Base-by-base conservation (phyloP, 2,888 invertebrate genomes). In the Rhamphomyia laevipes region DNA sequence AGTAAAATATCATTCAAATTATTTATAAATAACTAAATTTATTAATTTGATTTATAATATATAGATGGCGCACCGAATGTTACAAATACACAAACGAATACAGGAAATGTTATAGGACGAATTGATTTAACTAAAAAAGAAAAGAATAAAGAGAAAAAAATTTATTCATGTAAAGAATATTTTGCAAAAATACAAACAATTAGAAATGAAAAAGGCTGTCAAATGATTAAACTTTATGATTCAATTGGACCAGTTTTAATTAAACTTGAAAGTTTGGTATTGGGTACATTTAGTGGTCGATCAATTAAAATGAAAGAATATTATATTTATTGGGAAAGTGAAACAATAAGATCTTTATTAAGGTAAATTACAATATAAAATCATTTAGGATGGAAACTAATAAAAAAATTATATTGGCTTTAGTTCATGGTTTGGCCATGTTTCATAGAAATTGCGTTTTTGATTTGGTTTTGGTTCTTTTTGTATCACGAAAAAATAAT, bases 191-290 rank as follows among this genome's bases (percentile, higher is more conserved):
- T 93, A 53, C 82, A 84, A 50, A 72, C 74, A 30, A 77, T 80
- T 50, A 77, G 92, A 1, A 77, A 80, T 0, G 78, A 81, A 49
- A 80, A 84, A 45, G 73, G 84, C 7, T 78, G 81, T 2, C 68
- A 74, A 6, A 75, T 93, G 64, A 74, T 80, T 1, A 78, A 81
- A 45, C 77, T 83, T n/a, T 90, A 90, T 63, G 78, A 83, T 43
- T 84, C 86, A 0, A 74, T 90, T 42, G 84, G 86, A 0, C 89
- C 91, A 0, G 80, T 90, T 49, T 73, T 94, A 13, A 81, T 84
- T 58, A 93, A 93, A 69, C 68, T 93, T 53, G 93, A 94, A 69
- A 86, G 85, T 53, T 71, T 93, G 33, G 85, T 91, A 2, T 75
- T 89, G 17, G 83, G 84, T 51, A 82, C 86, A 2, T 84, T 84